A percentile compares a stretch with the other conserved stretches of the same genome.
phyloP scores from a whole-genome alignment of 2,797 vertebrate species.

The Scolopax bukidnonensis region DNA sequence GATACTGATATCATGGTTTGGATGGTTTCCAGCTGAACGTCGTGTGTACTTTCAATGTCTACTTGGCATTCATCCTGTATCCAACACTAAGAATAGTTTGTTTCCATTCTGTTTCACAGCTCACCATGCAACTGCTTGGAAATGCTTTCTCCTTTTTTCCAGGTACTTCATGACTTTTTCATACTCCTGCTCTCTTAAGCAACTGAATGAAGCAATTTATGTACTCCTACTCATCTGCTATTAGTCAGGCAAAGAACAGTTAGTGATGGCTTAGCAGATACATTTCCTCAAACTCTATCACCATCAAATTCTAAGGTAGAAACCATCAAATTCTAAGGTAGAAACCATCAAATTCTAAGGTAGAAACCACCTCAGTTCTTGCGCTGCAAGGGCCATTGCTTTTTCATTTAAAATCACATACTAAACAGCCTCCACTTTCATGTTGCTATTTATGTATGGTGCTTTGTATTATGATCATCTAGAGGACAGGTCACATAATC shows the following conservation, averaged over 20 bases:
- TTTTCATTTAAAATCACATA: neutral
- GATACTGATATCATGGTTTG: constrained; percentile 19
- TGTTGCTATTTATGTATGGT: neutral
- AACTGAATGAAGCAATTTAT: neutral
- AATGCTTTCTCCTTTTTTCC: neutral
- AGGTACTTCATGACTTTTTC: neutral
- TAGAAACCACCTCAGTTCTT: neutral
- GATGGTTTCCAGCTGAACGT: neutral
- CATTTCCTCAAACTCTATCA: neutral
- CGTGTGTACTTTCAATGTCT: neutral
- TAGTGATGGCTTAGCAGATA: neutral
- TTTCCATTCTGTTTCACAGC: constrained; percentile 17
- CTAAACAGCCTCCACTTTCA: neutral
- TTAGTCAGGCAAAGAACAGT: neutral
- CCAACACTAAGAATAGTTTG: constrained; percentile 21
- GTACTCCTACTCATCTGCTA: neutral
- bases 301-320: neutral
- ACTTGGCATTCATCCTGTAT: constrained; percentile 7
- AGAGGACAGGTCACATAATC: neutral
- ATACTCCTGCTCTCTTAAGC: neutral
- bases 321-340: neutral
- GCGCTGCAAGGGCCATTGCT: neutral
- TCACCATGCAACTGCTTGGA: neutral
- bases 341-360: neutral
- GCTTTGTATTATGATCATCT: neutral